Evolutionary conservation across 2,888 invertebrate genomes (phyloP).

Genomic region (Colletes collaris): DNA sequence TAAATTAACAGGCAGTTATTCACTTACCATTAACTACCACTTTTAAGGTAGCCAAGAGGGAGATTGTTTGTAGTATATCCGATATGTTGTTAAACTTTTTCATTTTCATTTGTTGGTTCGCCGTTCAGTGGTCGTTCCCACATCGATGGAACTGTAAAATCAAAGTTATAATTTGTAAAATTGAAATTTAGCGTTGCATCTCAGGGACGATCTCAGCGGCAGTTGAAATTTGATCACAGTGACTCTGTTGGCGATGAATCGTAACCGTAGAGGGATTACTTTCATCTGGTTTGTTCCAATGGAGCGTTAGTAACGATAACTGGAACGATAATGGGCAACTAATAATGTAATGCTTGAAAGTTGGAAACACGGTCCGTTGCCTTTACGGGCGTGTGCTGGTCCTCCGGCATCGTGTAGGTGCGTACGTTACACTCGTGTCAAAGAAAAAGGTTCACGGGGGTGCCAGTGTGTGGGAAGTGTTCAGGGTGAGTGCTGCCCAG

Average conservation of each 20-base stretch:
- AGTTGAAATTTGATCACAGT: too few species aligned
- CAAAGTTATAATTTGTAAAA: conserved; percentile 1
- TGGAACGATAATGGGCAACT: conserved; percentile 69
- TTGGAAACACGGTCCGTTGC: conserved; percentile 82
- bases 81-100: conserved; percentile 85
- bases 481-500: conserved; percentile 80
- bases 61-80: conserved; percentile 93
- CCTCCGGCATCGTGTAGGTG: conserved; percentile 45
- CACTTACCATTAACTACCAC: conserved; percentile 91
- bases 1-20: background rate
- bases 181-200: too few species aligned
- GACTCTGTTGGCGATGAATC: too few species aligned
- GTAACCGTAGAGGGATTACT: too few species aligned
- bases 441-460: conserved; percentile 51
- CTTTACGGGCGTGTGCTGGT: conserved; percentile 75
- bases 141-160: conserved; percentile 66
- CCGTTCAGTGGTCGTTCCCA: conserved; percentile 80
- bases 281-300: background rate
- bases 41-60: conserved; percentile 92
- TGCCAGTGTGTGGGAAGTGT: conserved; percentile 72
- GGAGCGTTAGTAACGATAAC: conserved; percentile 46
- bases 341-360: conserved; percentile 78
- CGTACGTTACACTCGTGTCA: conserved; percentile 24
- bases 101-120: conserved; percentile 84
- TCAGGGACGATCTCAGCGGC: too few species aligned